Base-by-base conservation (phyloP, 1,140 invertebrate species). In the Tetramorium parvispinum region DNA sequence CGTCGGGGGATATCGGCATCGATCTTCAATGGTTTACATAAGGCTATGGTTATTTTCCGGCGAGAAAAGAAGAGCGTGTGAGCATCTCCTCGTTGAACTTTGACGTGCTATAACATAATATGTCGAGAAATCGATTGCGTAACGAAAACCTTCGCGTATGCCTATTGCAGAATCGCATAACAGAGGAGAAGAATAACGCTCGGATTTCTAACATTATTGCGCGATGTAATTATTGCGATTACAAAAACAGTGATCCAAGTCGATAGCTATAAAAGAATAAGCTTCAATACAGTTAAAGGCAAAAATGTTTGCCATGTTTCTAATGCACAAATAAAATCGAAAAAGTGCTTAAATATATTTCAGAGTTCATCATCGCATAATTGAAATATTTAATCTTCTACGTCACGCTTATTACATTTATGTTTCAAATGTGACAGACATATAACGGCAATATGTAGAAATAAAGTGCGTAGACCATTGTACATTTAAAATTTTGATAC, bases 81-180 rank as follows among this genome's bases (percentile, higher is more conserved):
- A 32, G 18, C 27, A 32, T 81, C 43, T 46, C 32, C 24, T 16
- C 16, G 13, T 27, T 85, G 63, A 86, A 68, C 37, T 73, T 79
- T 21, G 59, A 7, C 49, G 55, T 85, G 21, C 21, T 91, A 89
- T 91, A 91, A 90, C 87, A 85, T 87, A 90, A 92, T 93, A 92
- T 73, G 81, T 2, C 79, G 90, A 91, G 92, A 92, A 92, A 93
- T 93, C 81, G 75, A 87, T 93, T 93, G 78, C 79, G 85, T 85
- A 93, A 93, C 7, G 43, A 65, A 59, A 40, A 73, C 21, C 85
- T 24, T 59, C 32, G 76, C n/a, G 78, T 40, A 37, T 49, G 53
- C 21, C 2, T 68, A 68, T 68, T 27, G 71, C n/a, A 24, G 1
- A 24, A 65, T 51, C 32, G 55, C 57, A 57, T 76, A 89, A 89